Percentiles rank a stretch among this genome's conserved stretches.
Evolutionary conservation across 1,140 invertebrate genomes (phyloP).

Genomic region (Lutraria rhynchaena): DNA sequence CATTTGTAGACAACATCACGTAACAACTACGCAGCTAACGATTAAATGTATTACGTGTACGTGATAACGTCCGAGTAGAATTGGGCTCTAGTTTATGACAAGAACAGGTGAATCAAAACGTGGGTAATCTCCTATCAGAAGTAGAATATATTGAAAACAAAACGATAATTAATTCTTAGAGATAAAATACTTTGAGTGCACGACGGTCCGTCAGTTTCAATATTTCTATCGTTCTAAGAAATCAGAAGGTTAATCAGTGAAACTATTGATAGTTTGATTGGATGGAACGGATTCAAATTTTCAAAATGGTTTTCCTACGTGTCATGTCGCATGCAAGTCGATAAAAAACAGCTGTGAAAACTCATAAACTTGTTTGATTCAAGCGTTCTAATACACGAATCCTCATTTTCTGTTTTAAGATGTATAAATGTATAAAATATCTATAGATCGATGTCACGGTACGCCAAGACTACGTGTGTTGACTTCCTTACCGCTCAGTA

Average conservation of each 20-base stretch:
- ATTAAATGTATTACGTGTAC: too few relatives aligned
- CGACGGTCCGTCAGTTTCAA: constrained; percentile 29
- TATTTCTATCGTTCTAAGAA: constrained; percentile 12
- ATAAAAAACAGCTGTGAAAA: background rate
- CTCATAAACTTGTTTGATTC: too few relatives aligned
- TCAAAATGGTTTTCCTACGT: constrained; percentile 13
- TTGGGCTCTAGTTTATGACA: too few relatives aligned
- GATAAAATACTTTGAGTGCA: constrained; percentile 38
- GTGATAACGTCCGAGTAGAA: too few relatives aligned
- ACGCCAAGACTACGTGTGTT: too few relatives aligned
- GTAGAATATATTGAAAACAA: constrained; percentile 37
- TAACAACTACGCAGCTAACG: too few relatives aligned
- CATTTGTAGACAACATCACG: too few relatives aligned
- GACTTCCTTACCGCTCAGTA: too few relatives aligned
- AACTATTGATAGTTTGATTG: constrained; percentile 35
- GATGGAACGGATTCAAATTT: constrained; percentile 13
- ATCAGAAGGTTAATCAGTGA: constrained; percentile 2
- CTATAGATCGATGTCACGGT: too few relatives aligned
- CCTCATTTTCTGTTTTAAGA: too few relatives aligned
- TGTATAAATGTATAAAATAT: too few relatives aligned
- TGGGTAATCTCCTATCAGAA: constrained; percentile 10
- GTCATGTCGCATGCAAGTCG: background rate
- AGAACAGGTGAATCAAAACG: constrained; percentile 5
- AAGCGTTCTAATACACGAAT: too few relatives aligned
- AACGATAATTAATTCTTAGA: constrained; percentile 31